Conservation (phyloP, 2,888 invertebrate species). For the Perizoma flavofasciatum region DNA sequence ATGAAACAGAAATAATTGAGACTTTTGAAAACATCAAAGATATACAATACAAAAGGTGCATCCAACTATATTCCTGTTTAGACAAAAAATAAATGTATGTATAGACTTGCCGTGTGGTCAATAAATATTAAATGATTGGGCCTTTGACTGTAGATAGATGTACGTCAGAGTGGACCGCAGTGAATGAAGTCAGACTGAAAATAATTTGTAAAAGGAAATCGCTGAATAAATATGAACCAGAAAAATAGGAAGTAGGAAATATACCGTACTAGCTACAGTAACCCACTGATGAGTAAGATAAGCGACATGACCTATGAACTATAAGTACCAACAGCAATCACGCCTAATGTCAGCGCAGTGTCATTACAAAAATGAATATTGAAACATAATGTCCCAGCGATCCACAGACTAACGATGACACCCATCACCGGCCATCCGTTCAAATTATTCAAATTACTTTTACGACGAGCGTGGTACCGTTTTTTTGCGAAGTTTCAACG, state of each 20-base stretch:
- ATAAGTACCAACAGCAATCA: slow-evolving; percentile 13
- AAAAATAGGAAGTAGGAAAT: not conserved
- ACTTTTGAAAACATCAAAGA: too few relatives aligned
- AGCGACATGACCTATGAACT: slow-evolving; percentile 12
- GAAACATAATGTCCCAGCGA: slow-evolving; percentile 27
- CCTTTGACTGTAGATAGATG: too few relatives aligned
- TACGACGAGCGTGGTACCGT: slow-evolving; percentile 31
- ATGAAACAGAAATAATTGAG: too few relatives aligned
- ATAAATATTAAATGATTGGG: too few relatives aligned
- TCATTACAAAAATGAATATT: slow-evolving; percentile 30
- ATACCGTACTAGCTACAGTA: slow-evolving; percentile 5
- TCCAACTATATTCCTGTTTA: too few relatives aligned
- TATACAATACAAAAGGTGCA: too few relatives aligned
- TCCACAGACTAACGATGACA: slow-evolving; percentile 29
- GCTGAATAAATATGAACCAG: too few relatives aligned
- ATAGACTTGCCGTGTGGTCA: too few relatives aligned
- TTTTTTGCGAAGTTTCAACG: slow-evolving; percentile 33
- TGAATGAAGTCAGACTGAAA: too few relatives aligned
- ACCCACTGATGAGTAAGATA: slow-evolving; percentile 10
- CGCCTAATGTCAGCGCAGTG: slow-evolving; percentile 14
- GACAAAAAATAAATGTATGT: too few relatives aligned
- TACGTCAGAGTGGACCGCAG: too few relatives aligned
- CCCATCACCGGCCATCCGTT: slow-evolving; percentile 39
- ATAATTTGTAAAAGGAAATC: too few relatives aligned
- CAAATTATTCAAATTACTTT: slow-evolving; percentile 39